phyloP scores from a whole-genome alignment of 2,888 invertebrate species.

The Hedychridium roseum region DNA sequence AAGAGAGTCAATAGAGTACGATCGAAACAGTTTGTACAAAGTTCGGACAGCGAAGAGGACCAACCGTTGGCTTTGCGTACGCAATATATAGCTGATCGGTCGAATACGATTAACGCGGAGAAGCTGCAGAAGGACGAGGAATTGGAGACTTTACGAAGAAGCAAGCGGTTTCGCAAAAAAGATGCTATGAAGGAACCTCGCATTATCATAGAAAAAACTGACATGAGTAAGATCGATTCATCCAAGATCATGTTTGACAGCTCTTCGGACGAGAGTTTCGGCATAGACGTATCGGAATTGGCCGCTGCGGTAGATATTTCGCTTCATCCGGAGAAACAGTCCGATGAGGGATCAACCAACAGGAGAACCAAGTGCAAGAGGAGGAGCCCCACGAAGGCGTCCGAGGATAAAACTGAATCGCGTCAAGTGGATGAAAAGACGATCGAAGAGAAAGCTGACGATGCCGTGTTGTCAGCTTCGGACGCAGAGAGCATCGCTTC shows the following conservation, averaged over 20 bases:
- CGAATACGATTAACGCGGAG: constrained; percentile 10
- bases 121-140: constrained; percentile 25
- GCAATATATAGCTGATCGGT: constrained; percentile 16
- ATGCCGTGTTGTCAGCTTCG: constrained; percentile 34
- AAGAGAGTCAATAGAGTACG: constrained; percentile 19
- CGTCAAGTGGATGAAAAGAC: too few species aligned
- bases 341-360: too few species aligned
- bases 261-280: constrained; percentile 58
- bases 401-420: too few species aligned
- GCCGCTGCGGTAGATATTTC: constrained; percentile 52
- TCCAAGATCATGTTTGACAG: constrained; percentile 49
- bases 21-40: constrained; percentile 30
- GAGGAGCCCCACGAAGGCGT: too few species aligned
- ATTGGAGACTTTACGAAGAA: constrained; percentile 34
- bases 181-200: constrained; percentile 40
- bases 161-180: constrained; percentile 43
- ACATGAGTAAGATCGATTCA: constrained; percentile 48
- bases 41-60: constrained; percentile 51
- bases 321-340: constrained; percentile 43
- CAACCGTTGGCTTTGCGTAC: constrained; percentile 37
- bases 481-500: constrained; percentile 49
- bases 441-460: constrained; percentile 26
- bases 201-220: constrained; percentile 49
- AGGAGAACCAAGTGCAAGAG: too few species aligned
- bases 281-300: constrained; percentile 52